Evolutionary conservation across 2,113 vertebrate species (phyloP).

Genomic region (Guaruba guarouba): DNA sequence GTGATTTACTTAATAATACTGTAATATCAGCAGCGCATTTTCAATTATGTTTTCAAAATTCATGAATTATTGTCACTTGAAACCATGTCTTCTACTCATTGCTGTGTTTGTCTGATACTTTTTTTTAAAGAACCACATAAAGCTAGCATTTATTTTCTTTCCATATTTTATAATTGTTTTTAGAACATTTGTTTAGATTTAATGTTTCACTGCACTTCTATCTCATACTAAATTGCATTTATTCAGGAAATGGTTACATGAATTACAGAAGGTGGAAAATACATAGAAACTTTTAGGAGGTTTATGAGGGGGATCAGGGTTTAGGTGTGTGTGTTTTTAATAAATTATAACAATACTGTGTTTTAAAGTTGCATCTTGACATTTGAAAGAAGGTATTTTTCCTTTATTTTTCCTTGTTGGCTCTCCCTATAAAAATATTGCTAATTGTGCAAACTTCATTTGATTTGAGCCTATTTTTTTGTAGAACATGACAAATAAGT

Average conservation of each 20-base stretch:
- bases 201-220: neutral
- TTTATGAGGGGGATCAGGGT: fast-evolving
- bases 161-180: neutral
- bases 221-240: neutral
- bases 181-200: neutral
- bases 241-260: neutral
- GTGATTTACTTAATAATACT: neutral
- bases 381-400: neutral
- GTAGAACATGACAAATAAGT: neutral
- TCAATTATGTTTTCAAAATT: neutral
- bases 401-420: neutral
- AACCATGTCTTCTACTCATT: neutral
- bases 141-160: neutral
- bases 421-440: neutral
- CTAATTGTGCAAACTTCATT: neutral
- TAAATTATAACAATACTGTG: neutral
- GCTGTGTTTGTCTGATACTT: neutral
- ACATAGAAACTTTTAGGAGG: neutral
- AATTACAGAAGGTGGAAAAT: neutral
- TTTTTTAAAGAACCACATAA: neutral
- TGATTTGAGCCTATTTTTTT: neutral
- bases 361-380: neutral
- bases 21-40: neutral
- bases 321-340: neutral
- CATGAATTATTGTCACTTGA: neutral